Evolutionary conservation across 2,888 invertebrate species (phyloP).

Genomic region (Ormyrus labotus): DNA sequence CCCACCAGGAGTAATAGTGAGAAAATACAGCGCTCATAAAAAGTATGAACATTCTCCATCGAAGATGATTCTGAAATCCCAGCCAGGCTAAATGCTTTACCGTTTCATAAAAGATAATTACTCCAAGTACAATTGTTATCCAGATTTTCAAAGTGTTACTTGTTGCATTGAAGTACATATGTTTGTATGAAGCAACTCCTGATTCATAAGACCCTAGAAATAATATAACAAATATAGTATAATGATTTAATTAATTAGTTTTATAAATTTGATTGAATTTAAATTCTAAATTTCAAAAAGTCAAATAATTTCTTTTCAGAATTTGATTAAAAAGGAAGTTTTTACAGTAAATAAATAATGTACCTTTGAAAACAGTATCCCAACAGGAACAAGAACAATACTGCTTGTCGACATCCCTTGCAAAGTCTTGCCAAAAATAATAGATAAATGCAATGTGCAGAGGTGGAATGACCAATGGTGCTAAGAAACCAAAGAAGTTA

Average conservation of each 20-base stretch:
- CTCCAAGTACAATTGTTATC: constrained; percentile 79
- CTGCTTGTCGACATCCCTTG: constrained; percentile 80
- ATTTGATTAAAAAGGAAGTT: too few relatives aligned
- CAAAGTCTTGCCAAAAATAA: constrained; percentile 83
- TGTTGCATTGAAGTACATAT: constrained; percentile 84
- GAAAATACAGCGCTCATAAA: constrained; percentile 81
- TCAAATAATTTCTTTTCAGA: too few relatives aligned
- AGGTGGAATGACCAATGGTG: constrained; percentile 77
- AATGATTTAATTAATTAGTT: background rate
- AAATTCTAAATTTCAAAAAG: too few relatives aligned
- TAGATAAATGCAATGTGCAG: constrained; percentile 80
- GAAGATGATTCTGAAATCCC: constrained; percentile 77
- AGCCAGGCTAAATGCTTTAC: constrained; percentile 78
- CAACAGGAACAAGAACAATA: constrained; percentile 85
- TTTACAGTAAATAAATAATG: constrained; percentile 4
- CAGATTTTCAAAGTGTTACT: constrained; percentile 82
- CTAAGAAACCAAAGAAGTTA: constrained; percentile 70
- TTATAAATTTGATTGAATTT: too few relatives aligned
- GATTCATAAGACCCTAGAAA: constrained; percentile 81
- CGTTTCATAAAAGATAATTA: constrained; percentile 81
- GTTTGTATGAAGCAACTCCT: constrained; percentile 83
- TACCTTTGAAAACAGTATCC: constrained; percentile 87
- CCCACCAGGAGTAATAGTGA: constrained; percentile 85
- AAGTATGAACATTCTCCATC: constrained; percentile 81
- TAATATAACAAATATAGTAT: constrained; percentile 4